Evolutionary conservation across 2,888 invertebrate species (phyloP).

Genomic region (Campoletis raptor): DNA sequence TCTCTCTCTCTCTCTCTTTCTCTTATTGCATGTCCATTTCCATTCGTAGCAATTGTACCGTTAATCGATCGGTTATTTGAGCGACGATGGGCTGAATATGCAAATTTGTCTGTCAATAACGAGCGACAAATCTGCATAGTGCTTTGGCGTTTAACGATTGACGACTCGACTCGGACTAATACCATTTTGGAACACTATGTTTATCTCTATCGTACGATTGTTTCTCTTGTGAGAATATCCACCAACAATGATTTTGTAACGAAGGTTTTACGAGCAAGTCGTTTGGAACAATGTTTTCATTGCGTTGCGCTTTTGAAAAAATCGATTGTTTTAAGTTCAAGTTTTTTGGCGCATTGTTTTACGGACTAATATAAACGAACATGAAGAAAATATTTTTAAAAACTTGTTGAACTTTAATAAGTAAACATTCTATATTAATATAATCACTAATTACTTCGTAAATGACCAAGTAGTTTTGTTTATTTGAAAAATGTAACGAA

Average conservation of each 20-base stretch:
- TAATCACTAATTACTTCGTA: neutral
- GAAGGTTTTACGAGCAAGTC: conserved; percentile 11
- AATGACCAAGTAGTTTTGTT: neutral
- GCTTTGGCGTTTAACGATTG: conserved; percentile 80
- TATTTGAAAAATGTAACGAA: neutral
- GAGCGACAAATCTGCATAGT: conserved; percentile 79
- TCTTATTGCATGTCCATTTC: neutral
- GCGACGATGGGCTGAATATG: conserved; percentile 75
- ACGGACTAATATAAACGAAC: neutral
- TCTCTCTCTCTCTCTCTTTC: conserved; percentile 4
- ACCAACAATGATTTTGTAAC: neutral
- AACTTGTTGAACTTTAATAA: neutral
- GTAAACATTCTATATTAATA: neutral
- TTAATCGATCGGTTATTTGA: conserved; percentile 76
- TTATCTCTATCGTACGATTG: conserved; percentile 4
- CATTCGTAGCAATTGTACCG: conserved; percentile 31
- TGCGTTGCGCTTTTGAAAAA: neutral
- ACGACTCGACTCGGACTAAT: conserved; percentile 72
- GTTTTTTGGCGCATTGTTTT: neutral
- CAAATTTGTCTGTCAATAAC: conserved; percentile 81
- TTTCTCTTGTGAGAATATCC: neutral
- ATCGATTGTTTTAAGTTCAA: neutral
- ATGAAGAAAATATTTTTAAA: neutral
- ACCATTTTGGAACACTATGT: conserved; percentile 44
- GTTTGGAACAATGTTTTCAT: neutral